Percentiles rank a stretch among this genome's conserved stretches.
These are phyloP conservation scores for Falco naumanni DNA, from an alignment of 2,797 vertebrate species.

Conservation along the genomic window DNA sequence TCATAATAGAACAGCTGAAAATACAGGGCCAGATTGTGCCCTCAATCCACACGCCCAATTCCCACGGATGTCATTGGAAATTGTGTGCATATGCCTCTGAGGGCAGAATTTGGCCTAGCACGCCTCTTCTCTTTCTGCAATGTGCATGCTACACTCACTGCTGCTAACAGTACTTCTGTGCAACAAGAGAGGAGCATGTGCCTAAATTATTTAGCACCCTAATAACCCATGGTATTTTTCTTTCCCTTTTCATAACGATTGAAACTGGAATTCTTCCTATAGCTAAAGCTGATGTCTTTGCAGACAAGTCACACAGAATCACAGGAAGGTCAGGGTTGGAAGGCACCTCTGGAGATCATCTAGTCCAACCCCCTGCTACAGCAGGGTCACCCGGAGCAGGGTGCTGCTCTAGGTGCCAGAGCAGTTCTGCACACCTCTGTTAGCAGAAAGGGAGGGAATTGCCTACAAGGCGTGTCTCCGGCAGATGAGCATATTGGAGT, in stretches of 20 bases:
- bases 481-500: neutral
- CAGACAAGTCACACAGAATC: neutral
- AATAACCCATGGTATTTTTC: neutral
- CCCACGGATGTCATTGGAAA: conserved; percentile 7
- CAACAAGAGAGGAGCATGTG: neutral
- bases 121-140: neutral
- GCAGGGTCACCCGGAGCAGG: no score
- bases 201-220: conserved; percentile 8
- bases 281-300: neutral
- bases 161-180: neutral
- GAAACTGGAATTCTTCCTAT: neutral
- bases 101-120: conserved; percentile 18
- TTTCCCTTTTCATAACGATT: neutral
- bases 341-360: no score
- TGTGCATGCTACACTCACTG: rapidly evolving
- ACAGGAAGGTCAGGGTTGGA: no score
- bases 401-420: no score
- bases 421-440: neutral
- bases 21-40: conserved; percentile 56
- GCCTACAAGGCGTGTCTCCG: neutral
- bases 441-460: neutral
- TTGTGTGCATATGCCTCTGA: neutral
- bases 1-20: conserved; percentile 37
- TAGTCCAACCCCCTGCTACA: no score
- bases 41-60: conserved; percentile 21